Percentiles rank a stretch among this genome's conserved stretches.
Evolutionary conservation across 1,140 invertebrate species (phyloP).

Genomic region (Caenorhabditis remanei): DNA sequence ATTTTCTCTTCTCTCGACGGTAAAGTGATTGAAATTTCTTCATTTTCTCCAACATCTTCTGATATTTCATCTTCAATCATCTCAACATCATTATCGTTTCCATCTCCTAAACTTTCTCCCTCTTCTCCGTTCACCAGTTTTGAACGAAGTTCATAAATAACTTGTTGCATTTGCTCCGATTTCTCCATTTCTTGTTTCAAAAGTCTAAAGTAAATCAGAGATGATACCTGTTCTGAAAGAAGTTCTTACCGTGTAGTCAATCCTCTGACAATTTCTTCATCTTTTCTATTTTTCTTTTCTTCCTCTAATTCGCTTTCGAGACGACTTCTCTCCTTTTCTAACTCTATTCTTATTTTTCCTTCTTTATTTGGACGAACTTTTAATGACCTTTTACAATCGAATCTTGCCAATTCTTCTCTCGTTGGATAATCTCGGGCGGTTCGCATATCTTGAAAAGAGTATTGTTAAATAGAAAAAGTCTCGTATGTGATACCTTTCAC

Average conservation of each 20-base stretch:
- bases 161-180: constrained; percentile 47
- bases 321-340: constrained; percentile 20
- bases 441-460: background rate
- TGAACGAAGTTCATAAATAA: constrained; percentile 43
- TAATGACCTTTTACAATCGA: constrained; percentile 34
- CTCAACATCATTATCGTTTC: constrained; percentile 21
- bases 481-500: background rate
- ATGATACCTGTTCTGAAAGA: background rate
- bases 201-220: background rate
- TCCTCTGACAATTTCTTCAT: constrained; percentile 50
- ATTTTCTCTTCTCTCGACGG: constrained; percentile 50
- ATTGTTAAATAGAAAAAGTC: background rate
- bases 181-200: constrained; percentile 44
- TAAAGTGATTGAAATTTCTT: constrained; percentile 39
- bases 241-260: constrained; percentile 12
- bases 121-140: constrained; percentile 10
- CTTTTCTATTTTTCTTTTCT: constrained; percentile 45
- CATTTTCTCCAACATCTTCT: constrained; percentile 26
- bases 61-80: constrained; percentile 43
- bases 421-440: constrained; percentile 23
- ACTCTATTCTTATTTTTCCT: constrained; percentile 35
- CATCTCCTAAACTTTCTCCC: background rate
- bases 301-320: constrained; percentile 37
- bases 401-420: background rate
- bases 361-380: constrained; percentile 18